Conservation (phyloP, 2,113 vertebrate species). For the Puffinus mauretanicus region DNA sequence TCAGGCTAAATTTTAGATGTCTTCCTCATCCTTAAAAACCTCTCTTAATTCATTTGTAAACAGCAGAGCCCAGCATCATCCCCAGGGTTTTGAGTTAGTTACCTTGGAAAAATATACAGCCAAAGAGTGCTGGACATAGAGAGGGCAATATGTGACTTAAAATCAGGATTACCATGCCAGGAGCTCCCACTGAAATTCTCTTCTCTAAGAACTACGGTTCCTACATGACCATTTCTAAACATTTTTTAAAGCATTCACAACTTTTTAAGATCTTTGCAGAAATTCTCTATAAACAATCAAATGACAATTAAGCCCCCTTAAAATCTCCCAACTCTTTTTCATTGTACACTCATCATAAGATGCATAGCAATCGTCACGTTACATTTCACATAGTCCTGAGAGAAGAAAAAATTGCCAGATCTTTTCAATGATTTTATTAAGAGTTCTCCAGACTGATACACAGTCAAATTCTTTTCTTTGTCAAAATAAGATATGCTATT, state of each 20-base stretch:
- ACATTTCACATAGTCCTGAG: neutral
- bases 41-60: neutral
- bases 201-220: neutral
- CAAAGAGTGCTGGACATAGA: neutral
- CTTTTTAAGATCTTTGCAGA: neutral
- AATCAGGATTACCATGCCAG: neutral
- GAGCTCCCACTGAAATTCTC: neutral
- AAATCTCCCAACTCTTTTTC: neutral
- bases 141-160: neutral
- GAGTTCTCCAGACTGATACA: neutral
- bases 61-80: neutral
- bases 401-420: neutral
- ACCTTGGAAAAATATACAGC: neutral
- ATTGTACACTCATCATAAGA: neutral
- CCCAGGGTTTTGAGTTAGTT: neutral
- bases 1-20: neutral
- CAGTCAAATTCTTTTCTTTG: neutral
- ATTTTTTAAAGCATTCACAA: neutral
- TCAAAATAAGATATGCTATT: neutral
- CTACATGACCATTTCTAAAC: neutral
- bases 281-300: neutral
- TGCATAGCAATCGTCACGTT: neutral
- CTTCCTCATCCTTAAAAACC: neutral
- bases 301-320: neutral
- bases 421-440: neutral